Evolutionary conservation across 1,140 invertebrate species (phyloP).

Genomic region (Ylistrum balloti): DNA sequence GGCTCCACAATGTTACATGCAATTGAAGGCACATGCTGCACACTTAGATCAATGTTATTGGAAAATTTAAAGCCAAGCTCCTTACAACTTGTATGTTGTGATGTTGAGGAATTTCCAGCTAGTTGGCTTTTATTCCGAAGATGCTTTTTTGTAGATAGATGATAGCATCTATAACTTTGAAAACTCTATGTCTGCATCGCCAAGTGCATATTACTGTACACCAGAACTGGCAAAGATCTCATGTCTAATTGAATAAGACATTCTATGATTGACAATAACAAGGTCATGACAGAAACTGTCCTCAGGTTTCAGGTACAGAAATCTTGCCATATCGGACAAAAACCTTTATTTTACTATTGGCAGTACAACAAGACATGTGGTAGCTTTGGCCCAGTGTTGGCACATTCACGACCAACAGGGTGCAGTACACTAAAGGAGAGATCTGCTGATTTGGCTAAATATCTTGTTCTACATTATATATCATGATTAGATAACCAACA

Average conservation of each 20-base stretch:
- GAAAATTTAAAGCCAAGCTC: background rate
- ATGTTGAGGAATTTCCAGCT: background rate
- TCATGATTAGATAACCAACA: background rate
- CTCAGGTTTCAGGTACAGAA: background rate
- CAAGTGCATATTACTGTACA: background rate
- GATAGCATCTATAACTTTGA: background rate
- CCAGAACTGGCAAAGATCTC: background rate
- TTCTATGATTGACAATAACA: background rate
- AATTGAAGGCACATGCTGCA: too few relatives aligned
- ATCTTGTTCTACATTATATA: background rate
- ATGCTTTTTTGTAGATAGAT: background rate
- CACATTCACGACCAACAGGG: background rate
- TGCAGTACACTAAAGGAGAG: background rate
- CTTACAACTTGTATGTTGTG: background rate
- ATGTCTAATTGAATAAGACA: background rate
- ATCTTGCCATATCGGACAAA: background rate
- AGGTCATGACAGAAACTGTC: background rate
- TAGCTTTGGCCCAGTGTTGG: background rate
- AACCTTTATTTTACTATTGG: background rate
- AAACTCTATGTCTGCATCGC: background rate
- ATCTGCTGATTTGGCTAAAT: slow-evolving; percentile 19
- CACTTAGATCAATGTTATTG: background rate
- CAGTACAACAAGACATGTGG: background rate
- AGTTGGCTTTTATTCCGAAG: background rate
- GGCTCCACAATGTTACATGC: too few relatives aligned